Evolutionary conservation across 2,888 invertebrate species (phyloP).

Genomic region (Synanthedon tipuliformis): DNA sequence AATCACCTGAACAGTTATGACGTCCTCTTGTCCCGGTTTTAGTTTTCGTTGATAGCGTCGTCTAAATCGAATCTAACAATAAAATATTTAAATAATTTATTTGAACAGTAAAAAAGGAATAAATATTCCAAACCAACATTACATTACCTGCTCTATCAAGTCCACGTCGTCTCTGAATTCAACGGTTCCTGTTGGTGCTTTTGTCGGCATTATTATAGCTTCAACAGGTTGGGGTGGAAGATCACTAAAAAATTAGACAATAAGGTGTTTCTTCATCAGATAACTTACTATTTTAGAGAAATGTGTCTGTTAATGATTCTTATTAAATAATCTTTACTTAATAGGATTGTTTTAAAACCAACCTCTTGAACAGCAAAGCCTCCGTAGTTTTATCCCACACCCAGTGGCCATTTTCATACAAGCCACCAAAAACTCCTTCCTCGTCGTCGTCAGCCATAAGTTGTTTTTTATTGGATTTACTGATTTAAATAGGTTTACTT

Average conservation of each 20-base stretch:
- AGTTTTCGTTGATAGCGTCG: constrained; percentile 70
- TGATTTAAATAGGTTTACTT: no score
- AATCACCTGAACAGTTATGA: constrained; percentile 64
- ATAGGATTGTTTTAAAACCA: not conserved
- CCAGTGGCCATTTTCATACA: constrained; percentile 64
- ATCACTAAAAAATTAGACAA: constrained; percentile 26
- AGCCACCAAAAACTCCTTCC: constrained; percentile 41
- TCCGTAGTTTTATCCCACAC: constrained; percentile 48
- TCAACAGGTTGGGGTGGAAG: constrained; percentile 36
- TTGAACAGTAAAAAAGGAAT: not conserved
- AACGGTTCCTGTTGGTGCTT: constrained; percentile 51
- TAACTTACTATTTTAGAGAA: no score
- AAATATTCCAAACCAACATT: not conserved
- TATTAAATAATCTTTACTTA: not conserved
- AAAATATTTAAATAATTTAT: not conserved
- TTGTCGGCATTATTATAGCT: constrained; percentile 32
- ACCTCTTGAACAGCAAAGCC: constrained; percentile 45
- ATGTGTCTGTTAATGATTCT: no score
- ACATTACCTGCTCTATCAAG: constrained; percentile 60
- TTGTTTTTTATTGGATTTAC: no score
- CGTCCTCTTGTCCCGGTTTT: constrained; percentile 59
- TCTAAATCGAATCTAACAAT: constrained; percentile 67
- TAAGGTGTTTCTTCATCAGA: no score
- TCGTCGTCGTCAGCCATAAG: constrained; percentile 53
- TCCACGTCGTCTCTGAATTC: constrained; percentile 68